phyloP scores from a whole-genome alignment of 2,113 vertebrate genomes.

The Marmota monax region DNA sequence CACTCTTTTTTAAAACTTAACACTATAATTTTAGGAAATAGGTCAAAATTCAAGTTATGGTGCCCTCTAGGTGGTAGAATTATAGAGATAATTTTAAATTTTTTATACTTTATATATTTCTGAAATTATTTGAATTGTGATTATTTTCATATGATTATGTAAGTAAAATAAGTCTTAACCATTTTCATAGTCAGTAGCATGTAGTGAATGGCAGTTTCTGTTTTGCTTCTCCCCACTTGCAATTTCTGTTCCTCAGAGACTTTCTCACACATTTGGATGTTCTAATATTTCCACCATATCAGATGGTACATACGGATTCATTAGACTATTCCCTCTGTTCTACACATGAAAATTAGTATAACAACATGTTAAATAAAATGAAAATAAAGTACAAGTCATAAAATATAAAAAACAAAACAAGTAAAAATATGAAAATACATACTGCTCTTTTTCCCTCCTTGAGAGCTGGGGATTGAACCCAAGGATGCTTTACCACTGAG shows the following conservation, averaged over 20 bases:
- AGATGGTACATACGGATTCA: background rate
- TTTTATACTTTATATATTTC: conserved; percentile 3
- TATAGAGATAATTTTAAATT: background rate
- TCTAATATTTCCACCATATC: background rate
- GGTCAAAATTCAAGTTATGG: background rate
- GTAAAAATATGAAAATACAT: background rate
- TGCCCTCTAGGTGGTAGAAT: background rate
- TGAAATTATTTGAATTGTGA: background rate
- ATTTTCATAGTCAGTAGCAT: background rate
- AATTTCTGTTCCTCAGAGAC: background rate
- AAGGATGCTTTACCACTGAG: too few species aligned
- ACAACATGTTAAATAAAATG: background rate
- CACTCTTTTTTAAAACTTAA: background rate
- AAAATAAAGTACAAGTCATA: background rate
- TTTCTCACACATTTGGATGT: background rate
- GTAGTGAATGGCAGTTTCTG: background rate
- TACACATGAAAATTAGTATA: background rate
- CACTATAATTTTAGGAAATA: conserved; percentile 40
- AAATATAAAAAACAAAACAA: background rate
- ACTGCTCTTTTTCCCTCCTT: background rate
- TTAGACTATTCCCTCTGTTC: background rate
- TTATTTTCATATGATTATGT: conserved; percentile 21
- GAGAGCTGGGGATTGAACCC: too few species aligned
- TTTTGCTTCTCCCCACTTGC: background rate
- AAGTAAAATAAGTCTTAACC: background rate